A percentile compares a stretch with the other conserved stretches of the same genome.
Conservation (phyloP, 2,888 invertebrate species). For the Dromius quadrimaculatus region DNA sequence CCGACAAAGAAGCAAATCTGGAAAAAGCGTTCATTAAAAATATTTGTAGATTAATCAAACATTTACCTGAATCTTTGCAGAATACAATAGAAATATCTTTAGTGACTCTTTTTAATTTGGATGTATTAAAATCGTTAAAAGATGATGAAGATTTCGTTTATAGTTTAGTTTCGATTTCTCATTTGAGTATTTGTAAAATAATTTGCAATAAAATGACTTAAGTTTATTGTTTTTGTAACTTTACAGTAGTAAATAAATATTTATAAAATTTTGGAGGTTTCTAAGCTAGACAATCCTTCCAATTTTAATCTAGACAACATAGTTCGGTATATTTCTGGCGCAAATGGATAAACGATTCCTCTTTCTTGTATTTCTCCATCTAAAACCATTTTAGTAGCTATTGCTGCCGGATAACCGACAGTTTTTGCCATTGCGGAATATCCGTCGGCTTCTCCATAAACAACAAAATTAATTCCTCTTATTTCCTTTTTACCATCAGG, state of each 20-base stretch:
- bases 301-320: constrained; percentile 87
- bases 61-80: constrained; percentile 41
- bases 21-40: constrained; percentile 47
- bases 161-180: constrained; percentile 33
- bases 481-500: constrained; percentile 86
- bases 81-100: constrained; percentile 45
- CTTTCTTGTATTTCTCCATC: constrained; percentile 97
- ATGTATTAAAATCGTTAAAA: constrained; percentile 42
- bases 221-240: constrained; percentile 14
- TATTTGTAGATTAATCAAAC: constrained; percentile 46
- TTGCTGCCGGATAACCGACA: constrained; percentile 94
- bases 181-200: constrained; percentile 46
- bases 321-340: constrained; percentile 92
- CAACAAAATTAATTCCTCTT: constrained; percentile 88
- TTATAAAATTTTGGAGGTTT: constrained; percentile 71
- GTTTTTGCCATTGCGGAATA: constrained; percentile 98
- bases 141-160: constrained; percentile 46
- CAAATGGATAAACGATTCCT: constrained; percentile 93
- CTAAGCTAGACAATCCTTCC: constrained; percentile 83
- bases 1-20: not conserved
- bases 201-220: constrained; percentile 49
- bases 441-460: constrained; percentile 83
- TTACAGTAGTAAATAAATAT: constrained; percentile 47
- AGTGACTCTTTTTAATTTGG: constrained; percentile 36
- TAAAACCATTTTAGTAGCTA: constrained; percentile 97